Evolutionary conservation across 35 echinoderm and acorn worm species (phyloP).

Genomic region (Diadema setosum): DNA sequence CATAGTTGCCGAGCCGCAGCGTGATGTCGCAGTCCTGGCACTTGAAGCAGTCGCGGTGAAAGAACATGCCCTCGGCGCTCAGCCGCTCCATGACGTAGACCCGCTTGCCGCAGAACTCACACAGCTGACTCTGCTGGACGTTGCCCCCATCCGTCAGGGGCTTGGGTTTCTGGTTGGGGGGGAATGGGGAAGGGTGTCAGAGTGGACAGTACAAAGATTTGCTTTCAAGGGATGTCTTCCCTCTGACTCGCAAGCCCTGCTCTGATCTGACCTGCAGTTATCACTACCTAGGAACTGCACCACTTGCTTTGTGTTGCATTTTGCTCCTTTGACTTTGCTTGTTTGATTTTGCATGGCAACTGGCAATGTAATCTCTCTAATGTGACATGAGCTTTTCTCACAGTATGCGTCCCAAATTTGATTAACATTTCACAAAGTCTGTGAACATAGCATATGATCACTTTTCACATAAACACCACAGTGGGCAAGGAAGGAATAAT

Average conservation of each 20-base stretch:
- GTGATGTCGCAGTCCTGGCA: constrained; percentile 82
- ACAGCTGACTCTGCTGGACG: constrained; percentile 39
- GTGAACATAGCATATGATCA: no score
- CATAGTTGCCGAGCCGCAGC: constrained; percentile 79
- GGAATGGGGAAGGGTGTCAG: background rate
- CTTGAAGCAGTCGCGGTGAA: constrained; percentile 89
- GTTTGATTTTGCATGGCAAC: no score
- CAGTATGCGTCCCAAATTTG: no score
- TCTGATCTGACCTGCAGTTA: no score
- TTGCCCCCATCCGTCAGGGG: constrained; percentile 8
- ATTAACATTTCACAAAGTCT: no score
- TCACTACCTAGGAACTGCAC: no score
- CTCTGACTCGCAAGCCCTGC: background rate
- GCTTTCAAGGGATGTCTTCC: background rate
- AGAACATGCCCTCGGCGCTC: constrained; percentile 92
- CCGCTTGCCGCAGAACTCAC: constrained; percentile 85
- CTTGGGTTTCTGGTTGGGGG: constrained; percentile 22
- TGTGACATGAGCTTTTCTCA: no score
- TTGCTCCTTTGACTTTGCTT: no score
- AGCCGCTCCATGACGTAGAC: constrained; percentile 98
- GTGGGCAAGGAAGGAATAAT: no score
- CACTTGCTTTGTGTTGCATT: no score
- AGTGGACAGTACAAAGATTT: background rate
- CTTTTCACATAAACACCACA: no score
- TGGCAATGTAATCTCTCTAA: no score